A percentile compares a stretch with the other conserved stretches of the same genome.
These are phyloP conservation scores for Apantesis nais DNA, from an alignment of 2,888 invertebrate species.

Conservation along the genomic window DNA sequence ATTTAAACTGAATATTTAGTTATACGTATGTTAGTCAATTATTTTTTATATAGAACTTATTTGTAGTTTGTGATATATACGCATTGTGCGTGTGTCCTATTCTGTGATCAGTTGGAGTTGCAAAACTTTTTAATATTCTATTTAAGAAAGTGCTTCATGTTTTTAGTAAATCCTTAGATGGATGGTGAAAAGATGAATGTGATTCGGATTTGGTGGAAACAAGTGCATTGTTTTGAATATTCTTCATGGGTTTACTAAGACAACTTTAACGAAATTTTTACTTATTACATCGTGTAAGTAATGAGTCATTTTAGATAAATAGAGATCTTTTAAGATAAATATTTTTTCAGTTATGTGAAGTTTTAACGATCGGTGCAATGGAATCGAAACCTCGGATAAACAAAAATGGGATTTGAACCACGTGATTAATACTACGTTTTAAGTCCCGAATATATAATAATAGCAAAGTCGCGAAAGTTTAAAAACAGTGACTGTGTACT, in stretches of 20 bases:
- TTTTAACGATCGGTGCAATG: too few relatives aligned
- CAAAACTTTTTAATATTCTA: not conserved
- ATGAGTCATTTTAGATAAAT: not conserved
- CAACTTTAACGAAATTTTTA: not conserved
- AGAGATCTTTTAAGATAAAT: not conserved
- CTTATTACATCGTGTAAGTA: not conserved
- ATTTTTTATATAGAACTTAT: not conserved
- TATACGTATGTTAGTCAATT: not conserved
- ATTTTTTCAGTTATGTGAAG: too few relatives aligned
- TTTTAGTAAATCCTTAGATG: not conserved
- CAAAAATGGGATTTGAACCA: not conserved
- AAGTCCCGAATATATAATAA: not conserved
- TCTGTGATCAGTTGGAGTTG: not conserved
- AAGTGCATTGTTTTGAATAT: not conserved
- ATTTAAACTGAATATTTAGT: not conserved
- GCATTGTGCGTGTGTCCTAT: not conserved
- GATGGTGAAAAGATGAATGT: not conserved
- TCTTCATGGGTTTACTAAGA: not conserved
- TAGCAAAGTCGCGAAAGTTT: not conserved
- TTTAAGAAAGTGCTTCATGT: not conserved
- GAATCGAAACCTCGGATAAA: too few relatives aligned
- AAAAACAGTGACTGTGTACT: not conserved
- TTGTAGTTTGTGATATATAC: not conserved
- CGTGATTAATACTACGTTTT: not conserved
- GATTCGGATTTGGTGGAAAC: not conserved